Percentiles rank a stretch among this genome's conserved stretches.
Evolutionary conservation across 2,113 vertebrate species (phyloP).

Genomic region (Lagenorhynchus albirostris): DNA sequence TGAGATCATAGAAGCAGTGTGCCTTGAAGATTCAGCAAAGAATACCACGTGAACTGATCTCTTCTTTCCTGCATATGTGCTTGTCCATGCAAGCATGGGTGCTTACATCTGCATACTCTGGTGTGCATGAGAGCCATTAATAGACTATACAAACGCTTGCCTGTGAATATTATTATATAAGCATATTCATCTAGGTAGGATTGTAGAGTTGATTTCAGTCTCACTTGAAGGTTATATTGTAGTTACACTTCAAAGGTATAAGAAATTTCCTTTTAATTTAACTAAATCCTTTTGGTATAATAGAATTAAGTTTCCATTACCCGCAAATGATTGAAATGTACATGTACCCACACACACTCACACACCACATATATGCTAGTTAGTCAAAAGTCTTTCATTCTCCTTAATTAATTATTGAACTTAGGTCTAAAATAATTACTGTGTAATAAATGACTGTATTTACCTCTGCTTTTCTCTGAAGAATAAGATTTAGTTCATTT

Average conservation of each 20-base stretch:
- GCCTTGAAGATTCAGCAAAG: background rate
- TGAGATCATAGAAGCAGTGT: background rate
- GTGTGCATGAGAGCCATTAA: background rate
- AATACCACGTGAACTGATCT: background rate
- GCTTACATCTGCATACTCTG: background rate
- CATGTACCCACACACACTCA: background rate
- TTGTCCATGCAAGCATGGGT: background rate
- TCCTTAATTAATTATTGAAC: background rate
- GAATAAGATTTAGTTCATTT: constrained; percentile 56
- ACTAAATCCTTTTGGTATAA: background rate
- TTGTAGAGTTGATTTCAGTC: background rate
- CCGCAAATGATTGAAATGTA: background rate
- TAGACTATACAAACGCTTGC: background rate
- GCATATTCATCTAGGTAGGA: background rate
- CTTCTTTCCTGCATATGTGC: background rate
- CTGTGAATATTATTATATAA: background rate
- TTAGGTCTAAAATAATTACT: background rate
- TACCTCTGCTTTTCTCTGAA: constrained; percentile 71
- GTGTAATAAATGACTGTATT: background rate
- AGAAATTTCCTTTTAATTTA: background rate
- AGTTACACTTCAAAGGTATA: background rate
- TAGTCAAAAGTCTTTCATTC: background rate
- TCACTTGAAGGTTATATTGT: background rate
- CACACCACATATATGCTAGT: background rate
- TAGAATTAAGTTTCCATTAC: background rate